Evolutionary conservation across 2,888 invertebrate genomes (phyloP).

Genomic region (Pollenia griseotomentosa): DNA sequence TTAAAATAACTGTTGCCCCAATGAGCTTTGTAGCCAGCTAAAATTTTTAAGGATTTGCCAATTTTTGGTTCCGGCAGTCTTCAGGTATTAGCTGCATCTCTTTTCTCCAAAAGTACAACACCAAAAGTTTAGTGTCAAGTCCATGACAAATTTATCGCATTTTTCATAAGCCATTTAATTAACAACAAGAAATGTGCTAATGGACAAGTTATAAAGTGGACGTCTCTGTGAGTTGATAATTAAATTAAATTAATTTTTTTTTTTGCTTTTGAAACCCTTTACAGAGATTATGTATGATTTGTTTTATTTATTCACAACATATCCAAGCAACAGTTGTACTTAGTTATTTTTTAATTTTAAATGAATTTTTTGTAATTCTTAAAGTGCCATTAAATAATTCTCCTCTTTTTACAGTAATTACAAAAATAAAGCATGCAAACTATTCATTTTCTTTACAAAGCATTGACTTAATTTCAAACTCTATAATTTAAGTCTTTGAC

Average conservation of each 20-base stretch:
- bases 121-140: too few species aligned
- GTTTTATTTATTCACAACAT: background rate
- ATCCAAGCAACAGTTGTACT: background rate
- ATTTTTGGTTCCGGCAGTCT: too few species aligned
- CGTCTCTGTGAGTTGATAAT: too few species aligned
- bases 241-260: too few species aligned
- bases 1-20: too few species aligned
- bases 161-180: background rate
- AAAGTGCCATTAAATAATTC: background rate
- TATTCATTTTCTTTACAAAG: slow-evolving; percentile 20
- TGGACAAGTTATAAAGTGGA: background rate
- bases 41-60: too few species aligned
- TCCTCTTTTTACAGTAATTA: background rate
- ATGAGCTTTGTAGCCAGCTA: too few species aligned
- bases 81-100: too few species aligned
- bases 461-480: slow-evolving; percentile 21
- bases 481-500: slow-evolving; percentile 56
- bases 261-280: too few species aligned
- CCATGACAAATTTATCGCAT: too few species aligned
- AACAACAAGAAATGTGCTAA: background rate
- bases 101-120: too few species aligned
- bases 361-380: background rate
- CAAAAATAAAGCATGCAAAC: background rate
- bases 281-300: too few species aligned
- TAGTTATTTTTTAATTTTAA: background rate